Evolutionary conservation across 2,113 vertebrate species (phyloP).

Genomic region (Mus pahari): DNA sequence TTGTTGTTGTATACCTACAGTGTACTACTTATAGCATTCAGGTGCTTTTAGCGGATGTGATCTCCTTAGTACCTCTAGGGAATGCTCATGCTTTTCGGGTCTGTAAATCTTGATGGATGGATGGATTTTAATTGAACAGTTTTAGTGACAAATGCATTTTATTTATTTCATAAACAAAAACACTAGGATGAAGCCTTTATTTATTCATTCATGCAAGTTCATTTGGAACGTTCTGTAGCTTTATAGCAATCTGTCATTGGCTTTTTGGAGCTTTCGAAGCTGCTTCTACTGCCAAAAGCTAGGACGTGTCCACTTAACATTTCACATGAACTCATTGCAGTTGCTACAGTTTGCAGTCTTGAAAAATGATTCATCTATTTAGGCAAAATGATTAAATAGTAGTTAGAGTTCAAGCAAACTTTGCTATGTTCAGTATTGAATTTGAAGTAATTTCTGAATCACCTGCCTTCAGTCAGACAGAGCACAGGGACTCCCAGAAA

Average conservation of each 20-base stretch:
- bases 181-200: background rate
- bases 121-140: background rate
- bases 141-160: background rate
- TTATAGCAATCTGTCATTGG: background rate
- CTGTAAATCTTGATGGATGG: background rate
- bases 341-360: background rate
- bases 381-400: background rate
- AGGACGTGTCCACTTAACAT: background rate
- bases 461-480: background rate
- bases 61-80: background rate
- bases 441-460: background rate
- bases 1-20: background rate
- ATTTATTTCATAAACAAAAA: background rate
- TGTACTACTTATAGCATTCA: rapidly evolving
- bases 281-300: background rate
- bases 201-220: background rate
- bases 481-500: background rate
- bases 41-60: background rate
- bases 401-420: background rate
- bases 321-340: background rate
- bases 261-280: background rate
- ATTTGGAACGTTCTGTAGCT: background rate
- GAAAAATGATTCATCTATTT: background rate
- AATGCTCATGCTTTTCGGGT: background rate
- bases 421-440: background rate